These are phyloP conservation scores for Dasyurus viverrinus DNA, from an alignment of 2,113 vertebrate species.

Conservation along the genomic window DNA sequence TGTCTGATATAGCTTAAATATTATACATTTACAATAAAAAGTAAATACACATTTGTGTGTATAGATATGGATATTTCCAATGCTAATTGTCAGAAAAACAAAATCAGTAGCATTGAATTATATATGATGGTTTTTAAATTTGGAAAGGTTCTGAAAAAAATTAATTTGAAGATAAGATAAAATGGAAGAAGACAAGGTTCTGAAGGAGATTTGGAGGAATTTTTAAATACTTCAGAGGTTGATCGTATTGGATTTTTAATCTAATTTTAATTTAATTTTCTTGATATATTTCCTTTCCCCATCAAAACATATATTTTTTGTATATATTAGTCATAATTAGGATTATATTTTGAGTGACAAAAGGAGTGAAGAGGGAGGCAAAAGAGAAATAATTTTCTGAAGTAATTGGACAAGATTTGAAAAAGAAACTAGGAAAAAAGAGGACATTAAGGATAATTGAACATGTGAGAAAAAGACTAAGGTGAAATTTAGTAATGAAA, in stretches of 20 bases:
- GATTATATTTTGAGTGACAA: conserved; percentile 3
- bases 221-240: conserved; percentile 3
- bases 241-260: not conserved
- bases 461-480: conserved; percentile 7
- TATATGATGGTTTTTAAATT: conserved; percentile 3
- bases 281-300: not conserved
- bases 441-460: not conserved
- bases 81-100: conserved; percentile 8
- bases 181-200: not conserved
- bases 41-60: no score
- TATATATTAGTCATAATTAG: not conserved
- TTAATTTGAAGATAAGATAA: conserved; percentile 43
- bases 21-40: conserved; percentile 5
- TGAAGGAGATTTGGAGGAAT: not conserved
- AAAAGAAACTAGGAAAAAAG: not conserved
- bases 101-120: conserved; percentile 18
- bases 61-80: not conserved
- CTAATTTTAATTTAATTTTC: not conserved
- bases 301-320: conserved; percentile 3
- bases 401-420: not conserved
- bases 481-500: conserved; percentile 26
- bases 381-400: conserved; percentile 32
- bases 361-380: not conserved
- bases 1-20: not conserved
- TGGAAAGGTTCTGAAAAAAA: conserved; percentile 11